Evolutionary conservation across 2,888 invertebrate genomes (phyloP).

Genomic region (Sipunculus nudus): DNA sequence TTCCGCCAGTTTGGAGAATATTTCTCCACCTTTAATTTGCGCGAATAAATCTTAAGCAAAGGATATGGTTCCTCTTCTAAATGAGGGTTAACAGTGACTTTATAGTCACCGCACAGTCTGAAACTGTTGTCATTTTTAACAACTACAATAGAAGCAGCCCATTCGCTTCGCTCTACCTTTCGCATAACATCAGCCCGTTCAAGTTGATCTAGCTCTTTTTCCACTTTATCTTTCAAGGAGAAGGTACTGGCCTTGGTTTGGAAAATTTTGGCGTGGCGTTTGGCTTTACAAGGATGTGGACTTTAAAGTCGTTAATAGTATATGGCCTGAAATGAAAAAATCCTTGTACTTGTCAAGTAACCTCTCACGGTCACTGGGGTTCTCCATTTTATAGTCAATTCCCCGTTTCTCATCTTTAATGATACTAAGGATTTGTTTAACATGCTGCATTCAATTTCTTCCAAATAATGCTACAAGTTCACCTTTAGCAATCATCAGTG

Average conservation of each 20-base stretch:
- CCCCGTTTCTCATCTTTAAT: not conserved
- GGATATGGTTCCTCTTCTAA: conserved; percentile 9
- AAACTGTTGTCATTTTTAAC: conserved; percentile 4
- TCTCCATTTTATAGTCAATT: not conserved
- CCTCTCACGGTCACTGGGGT: not conserved
- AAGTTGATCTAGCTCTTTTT: not conserved
- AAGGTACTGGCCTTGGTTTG: conserved; percentile 7
- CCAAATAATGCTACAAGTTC: not conserved
- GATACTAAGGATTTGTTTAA: not conserved
- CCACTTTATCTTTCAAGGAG: not conserved
- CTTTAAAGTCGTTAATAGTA: not conserved
- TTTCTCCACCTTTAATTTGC: not conserved
- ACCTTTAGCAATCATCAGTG: not conserved
- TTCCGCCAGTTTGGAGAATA: not conserved
- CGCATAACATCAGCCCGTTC: not conserved
- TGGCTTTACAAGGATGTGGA: not conserved
- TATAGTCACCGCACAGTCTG: conserved; percentile 14
- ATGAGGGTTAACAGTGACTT: conserved; percentile 8
- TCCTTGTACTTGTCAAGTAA: not conserved
- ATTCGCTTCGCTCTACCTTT: conserved; percentile 1
- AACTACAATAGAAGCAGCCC: conserved; percentile 13
- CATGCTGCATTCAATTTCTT: not conserved
- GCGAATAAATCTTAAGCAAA: conserved; percentile 9
- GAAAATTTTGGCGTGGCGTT: not conserved
- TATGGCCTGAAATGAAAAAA: not conserved